Evolutionary conservation across 2,113 vertebrate species (phyloP), one percentile per base, ranked within the genome.

Genomic region (Pedetes capensis): DNA sequence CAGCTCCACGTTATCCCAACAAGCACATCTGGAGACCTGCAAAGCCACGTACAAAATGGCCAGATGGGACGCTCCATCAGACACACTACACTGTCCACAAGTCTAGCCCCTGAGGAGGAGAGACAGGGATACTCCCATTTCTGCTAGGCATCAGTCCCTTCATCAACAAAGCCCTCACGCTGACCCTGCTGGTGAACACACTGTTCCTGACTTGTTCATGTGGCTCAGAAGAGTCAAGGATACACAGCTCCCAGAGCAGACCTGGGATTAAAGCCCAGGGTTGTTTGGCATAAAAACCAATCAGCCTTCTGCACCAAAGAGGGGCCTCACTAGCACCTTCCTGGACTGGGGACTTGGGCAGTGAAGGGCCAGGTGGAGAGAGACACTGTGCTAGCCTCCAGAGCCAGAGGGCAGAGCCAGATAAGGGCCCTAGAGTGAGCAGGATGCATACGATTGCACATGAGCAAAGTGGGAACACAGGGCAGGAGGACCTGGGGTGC

Each of bases 91-190:
- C 1, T 29, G 59, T 22, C 85, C 27, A 39, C 13, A 11, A 17
- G n/a, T 34, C 39, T 59, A 17, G 22, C 42, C 27, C 34, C 66
- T 16, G 17, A 82, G 32, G 16, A 34, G 5, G 18, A 49, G 17
- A 10, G 32, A 87, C 12, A 1, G 12, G 42, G 69, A 27, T 7
- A 5, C 0, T 1, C 55, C 32, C 7, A 1, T 10, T 10, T 8
- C 2, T 9, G 1, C 68, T 14, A 3, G 22, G 22, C 12, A 23
- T 6, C 3, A 0, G 0, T 7, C 3, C 18, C 22, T 25, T 32
- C 0, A 8, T 9, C 25, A 22, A 2, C 2, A 6, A 29, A 53
- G 5, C 29, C 23, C 49, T 23, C 14, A 27, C 2, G 12, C 29
- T 2, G 16, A 18, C 42, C 22, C 39, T 8, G 25, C 32, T 13